These are phyloP conservation scores for Cephus runcator DNA, from an alignment of 2,888 invertebrate species.

Conservation along the genomic window DNA sequence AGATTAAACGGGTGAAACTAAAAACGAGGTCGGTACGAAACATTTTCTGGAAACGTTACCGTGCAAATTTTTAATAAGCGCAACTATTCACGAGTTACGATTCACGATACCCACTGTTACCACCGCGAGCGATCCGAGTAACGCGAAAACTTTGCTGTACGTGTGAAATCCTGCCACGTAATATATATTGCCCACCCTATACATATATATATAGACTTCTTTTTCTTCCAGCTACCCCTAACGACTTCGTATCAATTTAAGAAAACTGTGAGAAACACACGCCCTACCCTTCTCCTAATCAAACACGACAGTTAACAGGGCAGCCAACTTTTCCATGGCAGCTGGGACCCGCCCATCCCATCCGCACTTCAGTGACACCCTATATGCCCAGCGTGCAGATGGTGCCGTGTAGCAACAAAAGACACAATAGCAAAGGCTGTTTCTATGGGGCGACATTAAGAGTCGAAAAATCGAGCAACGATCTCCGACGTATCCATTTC, in stretches of 20 bases:
- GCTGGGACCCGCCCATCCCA: background rate
- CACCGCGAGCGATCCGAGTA: background rate
- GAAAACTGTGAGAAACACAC: background rate
- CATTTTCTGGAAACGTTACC: background rate
- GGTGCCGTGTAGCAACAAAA: background rate
- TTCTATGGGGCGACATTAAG: background rate
- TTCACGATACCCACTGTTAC: background rate
- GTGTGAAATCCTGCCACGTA: background rate
- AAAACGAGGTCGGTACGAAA: background rate
- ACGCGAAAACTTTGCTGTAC: background rate
- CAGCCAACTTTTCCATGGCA: background rate
- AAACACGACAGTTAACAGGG: background rate
- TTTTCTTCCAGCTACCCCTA: background rate
- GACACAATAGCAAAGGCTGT: background rate
- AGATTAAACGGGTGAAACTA: background rate
- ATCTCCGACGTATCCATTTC: background rate
- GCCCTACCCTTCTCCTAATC: background rate
- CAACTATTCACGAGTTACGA: background rate
- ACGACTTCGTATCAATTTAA: background rate
- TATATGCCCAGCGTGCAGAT: background rate
- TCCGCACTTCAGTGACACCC: background rate
- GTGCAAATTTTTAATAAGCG: background rate
- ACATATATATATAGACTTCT: background rate
- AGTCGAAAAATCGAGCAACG: background rate
- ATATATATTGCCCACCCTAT: background rate